A percentile compares a stretch with the other conserved stretches of the same genome.
Evolutionary conservation across 2,888 invertebrate species (phyloP).

Genomic region (Cosmia trapezina): DNA sequence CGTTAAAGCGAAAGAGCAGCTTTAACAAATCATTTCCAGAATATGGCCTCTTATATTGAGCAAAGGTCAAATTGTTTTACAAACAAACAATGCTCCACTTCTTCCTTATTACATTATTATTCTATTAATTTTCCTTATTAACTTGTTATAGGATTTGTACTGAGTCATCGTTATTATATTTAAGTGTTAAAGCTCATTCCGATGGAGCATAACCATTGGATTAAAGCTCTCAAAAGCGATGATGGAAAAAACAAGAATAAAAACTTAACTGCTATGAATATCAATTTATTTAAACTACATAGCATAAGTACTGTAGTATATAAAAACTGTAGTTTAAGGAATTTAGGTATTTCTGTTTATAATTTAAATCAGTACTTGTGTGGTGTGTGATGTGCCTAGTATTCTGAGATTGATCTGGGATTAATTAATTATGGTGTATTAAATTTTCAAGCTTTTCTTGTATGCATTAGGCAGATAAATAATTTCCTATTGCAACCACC

Average conservation of each 20-base stretch:
- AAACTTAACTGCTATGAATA: constrained; percentile 6
- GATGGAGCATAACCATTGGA: not conserved
- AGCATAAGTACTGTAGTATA: constrained; percentile 2
- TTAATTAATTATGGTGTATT: not conserved
- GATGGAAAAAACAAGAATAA: constrained; percentile 12
- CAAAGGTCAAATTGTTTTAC: constrained; percentile 49
- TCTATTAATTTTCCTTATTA: constrained; percentile 59
- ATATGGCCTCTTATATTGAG: constrained; percentile 11
- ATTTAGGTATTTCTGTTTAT: not conserved
- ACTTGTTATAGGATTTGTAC: constrained; percentile 26
- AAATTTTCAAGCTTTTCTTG: not conserved
- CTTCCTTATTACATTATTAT: constrained; percentile 56
- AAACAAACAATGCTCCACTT: constrained; percentile 37
- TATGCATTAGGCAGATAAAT: not conserved
- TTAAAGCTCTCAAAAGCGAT: constrained; percentile 1
- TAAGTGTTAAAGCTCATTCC: constrained; percentile 25
- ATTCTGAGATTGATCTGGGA: not conserved
- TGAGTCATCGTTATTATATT: constrained; percentile 27
- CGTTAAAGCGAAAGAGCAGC: not conserved
- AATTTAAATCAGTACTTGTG: constrained; percentile 1
- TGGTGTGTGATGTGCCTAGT: not conserved
- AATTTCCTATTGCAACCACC: not conserved
- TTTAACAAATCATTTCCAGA: constrained; percentile 5
- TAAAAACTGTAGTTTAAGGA: constrained; percentile 14
- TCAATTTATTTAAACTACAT: not conserved